Evolutionary conservation across 2,797 vertebrate genomes (phyloP), one percentile per base, ranked within the genome.

Genomic region (Erithacus rubecula): DNA sequence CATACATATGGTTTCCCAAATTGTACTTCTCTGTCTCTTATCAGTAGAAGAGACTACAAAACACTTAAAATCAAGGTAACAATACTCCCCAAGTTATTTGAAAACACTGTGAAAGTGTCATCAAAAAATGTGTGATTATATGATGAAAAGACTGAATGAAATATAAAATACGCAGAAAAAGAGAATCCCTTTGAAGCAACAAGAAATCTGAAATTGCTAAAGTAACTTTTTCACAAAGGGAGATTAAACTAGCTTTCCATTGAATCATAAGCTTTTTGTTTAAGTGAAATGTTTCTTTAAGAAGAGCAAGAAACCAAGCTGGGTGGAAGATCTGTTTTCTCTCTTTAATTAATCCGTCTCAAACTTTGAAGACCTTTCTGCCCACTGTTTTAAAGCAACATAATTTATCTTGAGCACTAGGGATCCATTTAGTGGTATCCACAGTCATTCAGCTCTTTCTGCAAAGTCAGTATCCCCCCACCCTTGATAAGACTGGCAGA

Each of bases 291-390:
- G 16, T 71, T 83, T 78, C 93, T 96, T 93, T 93, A 94, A 91
- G 85, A 96, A 91, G 94, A 91, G 55, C 75, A 89, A 95, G 88
- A 74, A 90, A 51, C n/a, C 41, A 88, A 81, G 53, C 41, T 63
- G 64, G 9, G 27, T 60, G 30, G 60, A 63, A 78, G 68, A 91
- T 92, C 70, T 95, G 69, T 92, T 94, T 95, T 96, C 53, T 15
- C 47, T 92, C 94, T 96, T 90, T 69, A 85, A 89, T 90, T 83
- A 94, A 65, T 95, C 95, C 93, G 90, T 91, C 87, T 95, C 84
- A 94, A 89, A 85, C 81, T 88, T 77, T 62, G 72, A 96, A 95
- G 91, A 94, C 87, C 84, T 95, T 94, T 93, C 82, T 93, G 77
- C 83, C 65, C 90, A 82, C 58, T 74, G 83, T 90, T 96, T 96